These are phyloP conservation scores for Macropis europaea DNA, from an alignment of 2,888 invertebrate species.

Conservation along the genomic window DNA sequence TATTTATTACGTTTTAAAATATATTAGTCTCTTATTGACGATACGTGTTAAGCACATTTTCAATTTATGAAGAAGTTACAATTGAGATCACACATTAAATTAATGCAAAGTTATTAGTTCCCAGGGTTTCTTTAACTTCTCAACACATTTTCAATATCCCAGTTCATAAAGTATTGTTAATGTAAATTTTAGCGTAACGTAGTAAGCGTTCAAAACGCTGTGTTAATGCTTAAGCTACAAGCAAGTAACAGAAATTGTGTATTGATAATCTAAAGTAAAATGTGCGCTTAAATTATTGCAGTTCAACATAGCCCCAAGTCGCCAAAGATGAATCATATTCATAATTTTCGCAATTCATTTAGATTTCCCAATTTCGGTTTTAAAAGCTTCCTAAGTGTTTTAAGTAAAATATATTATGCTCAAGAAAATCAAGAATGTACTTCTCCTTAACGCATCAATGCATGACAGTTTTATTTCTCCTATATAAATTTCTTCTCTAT, in stretches of 20 bases:
- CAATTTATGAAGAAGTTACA: background rate
- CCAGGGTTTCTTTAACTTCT: conserved; percentile 20
- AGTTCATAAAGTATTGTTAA: conserved; percentile 44
- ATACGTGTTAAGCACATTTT: conserved; percentile 14
- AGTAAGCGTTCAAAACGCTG: conserved; percentile 47
- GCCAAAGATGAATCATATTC: conserved; percentile 37
- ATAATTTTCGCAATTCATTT: conserved; percentile 20
- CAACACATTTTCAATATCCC: conserved; percentile 44
- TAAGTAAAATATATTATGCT: conserved; percentile 59
- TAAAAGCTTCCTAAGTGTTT: conserved; percentile 45
- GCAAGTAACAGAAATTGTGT: conserved; percentile 53
- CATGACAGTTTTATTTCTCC: conserved; percentile 9
- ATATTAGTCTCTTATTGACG: conserved; percentile 14
- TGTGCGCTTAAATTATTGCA: conserved; percentile 63
- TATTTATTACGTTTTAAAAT: background rate
- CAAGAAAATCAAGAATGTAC: conserved; percentile 39
- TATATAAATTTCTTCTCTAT: conserved; percentile 24
- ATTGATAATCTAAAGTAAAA: conserved; percentile 59
- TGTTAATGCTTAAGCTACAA: conserved; percentile 58
- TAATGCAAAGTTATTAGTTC: conserved; percentile 52
- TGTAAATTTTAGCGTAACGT: conserved; percentile 50
- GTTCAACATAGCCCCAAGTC: conserved; percentile 59
- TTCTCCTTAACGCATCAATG: conserved; percentile 15
- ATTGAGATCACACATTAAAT: conserved; percentile 24
- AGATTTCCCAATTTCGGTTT: conserved; percentile 28